Percentiles rank a stretch among this genome's conserved stretches.
Evolutionary conservation across 2,113 vertebrate genomes (phyloP).

Genomic region (Pseudolaguvia tuberculata): DNA sequence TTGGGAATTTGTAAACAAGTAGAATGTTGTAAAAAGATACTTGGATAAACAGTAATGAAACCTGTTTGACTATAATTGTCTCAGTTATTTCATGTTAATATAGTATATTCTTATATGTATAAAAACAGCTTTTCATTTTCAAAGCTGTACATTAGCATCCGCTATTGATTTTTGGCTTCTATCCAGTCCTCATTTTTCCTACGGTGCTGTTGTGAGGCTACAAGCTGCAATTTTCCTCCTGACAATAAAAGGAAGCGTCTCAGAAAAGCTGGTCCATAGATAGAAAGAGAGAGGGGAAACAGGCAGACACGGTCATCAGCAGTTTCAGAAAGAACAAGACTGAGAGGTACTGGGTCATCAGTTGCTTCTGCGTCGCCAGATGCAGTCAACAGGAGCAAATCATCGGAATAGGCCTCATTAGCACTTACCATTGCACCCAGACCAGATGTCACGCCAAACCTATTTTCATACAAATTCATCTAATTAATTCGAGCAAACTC

Average conservation of each 20-base stretch:
- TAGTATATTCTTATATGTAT: neutral
- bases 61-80: no score
- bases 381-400: constrained; percentile 55
- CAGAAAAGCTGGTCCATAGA: neutral
- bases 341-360: constrained; percentile 39
- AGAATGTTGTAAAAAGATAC: neutral
- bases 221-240: no score
- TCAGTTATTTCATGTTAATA: neutral
- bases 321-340: constrained; percentile 24
- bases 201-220: neutral
- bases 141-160: neutral
- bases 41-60: neutral
- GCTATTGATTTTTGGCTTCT: constrained; percentile 13
- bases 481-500: constrained; percentile 58
- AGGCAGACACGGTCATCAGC: constrained; percentile 7
- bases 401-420: constrained; percentile 58
- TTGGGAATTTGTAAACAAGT: neutral
- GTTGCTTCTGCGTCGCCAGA: constrained; percentile 42
- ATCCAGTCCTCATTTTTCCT: constrained; percentile 18
- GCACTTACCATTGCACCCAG: constrained; percentile 54
- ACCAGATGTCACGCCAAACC: constrained; percentile 58
- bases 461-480: constrained; percentile 62
- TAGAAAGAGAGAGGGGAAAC: neutral
- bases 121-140: neutral
- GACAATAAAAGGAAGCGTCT: no score